Evolutionary conservation across 2,888 invertebrate species (phyloP).

Genomic region (Nematopogon swammerdamellus): DNA sequence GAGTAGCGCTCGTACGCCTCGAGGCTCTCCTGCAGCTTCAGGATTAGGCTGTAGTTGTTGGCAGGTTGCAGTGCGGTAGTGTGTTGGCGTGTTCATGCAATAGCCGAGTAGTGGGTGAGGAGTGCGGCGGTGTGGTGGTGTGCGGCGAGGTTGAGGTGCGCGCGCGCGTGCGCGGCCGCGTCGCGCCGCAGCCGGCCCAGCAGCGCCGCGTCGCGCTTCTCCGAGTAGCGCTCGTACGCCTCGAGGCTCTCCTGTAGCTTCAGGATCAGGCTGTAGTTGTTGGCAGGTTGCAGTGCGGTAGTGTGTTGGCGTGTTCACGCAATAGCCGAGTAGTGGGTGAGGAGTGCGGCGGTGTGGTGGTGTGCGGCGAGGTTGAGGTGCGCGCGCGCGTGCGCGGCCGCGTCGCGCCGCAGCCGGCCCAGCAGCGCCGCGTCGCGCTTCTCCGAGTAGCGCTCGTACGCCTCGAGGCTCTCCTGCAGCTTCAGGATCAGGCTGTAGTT

Average conservation of each 20-base stretch:
- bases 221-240: conserved; percentile 88
- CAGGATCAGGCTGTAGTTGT: conserved; percentile 92
- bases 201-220: no score
- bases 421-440: conserved; percentile 81
- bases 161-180: no score
- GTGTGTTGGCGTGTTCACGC: conserved; percentile 12
- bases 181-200: no score
- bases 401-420: conserved; percentile 67
- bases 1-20: conserved; percentile 94
- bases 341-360: conserved; percentile 31
- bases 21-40: conserved; percentile 92
- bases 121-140: no score
- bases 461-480: conserved; percentile 91
- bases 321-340: conserved; percentile 29
- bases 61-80: no score
- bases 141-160: no score
- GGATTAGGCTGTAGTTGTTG: conserved; percentile 90
- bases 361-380: conserved; percentile 61
- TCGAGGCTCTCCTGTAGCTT: conserved; percentile 95
- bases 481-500: conserved; percentile 94
- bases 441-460: conserved; percentile 89
- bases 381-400: conserved; percentile 70
- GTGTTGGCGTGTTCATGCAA: no score
- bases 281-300: conserved; percentile 57
- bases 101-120: no score